A percentile compares a stretch with the other conserved stretches of the same genome.
These are phyloP conservation scores for Elgonia sp. DNA, from an alignment of 2,888 invertebrate species.

Conservation along the genomic window DNA sequence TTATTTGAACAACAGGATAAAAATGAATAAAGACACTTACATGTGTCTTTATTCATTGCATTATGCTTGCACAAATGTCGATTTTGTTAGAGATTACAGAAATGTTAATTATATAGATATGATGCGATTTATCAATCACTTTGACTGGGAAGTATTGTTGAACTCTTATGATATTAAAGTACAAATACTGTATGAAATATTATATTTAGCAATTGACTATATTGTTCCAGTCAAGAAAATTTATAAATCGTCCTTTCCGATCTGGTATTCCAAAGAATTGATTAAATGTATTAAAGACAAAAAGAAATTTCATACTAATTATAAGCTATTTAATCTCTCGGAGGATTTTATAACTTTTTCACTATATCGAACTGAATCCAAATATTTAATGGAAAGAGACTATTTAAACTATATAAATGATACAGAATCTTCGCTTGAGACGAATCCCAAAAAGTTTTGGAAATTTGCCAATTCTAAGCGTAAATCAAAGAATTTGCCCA, in stretches of 20 bases:
- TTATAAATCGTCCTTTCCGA: not conserved
- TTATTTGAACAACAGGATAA: no score
- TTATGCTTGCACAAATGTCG: no score
- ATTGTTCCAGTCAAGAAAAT: not conserved
- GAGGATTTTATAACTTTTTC: slow-evolving; percentile 13
- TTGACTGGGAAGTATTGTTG: not conserved
- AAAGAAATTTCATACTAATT: slow-evolving; percentile 7
- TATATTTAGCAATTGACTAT: not conserved
- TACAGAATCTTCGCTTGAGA: not conserved
- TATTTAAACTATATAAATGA: slow-evolving; percentile 24
- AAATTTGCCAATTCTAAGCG: slow-evolving; percentile 22
- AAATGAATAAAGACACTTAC: no score
- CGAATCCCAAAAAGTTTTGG: slow-evolving; percentile 14
- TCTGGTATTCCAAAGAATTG: slow-evolving; percentile 26
- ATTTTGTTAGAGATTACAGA: not conserved
- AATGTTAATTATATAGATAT: slow-evolving; percentile 23
- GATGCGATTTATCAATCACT: not conserved
- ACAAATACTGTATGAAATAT: slow-evolving; percentile 8
- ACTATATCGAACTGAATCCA: not conserved
- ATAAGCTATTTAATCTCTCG: not conserved
- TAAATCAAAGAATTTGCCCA: not conserved
- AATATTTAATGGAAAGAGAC: not conserved
- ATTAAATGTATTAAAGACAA: not conserved
- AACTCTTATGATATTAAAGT: not conserved
- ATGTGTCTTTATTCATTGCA: no score